Percentiles rank a stretch among this genome's conserved stretches.
Conservation (phyloP, 2,888 invertebrate species). For the Torymus aiolomorphi region DNA sequence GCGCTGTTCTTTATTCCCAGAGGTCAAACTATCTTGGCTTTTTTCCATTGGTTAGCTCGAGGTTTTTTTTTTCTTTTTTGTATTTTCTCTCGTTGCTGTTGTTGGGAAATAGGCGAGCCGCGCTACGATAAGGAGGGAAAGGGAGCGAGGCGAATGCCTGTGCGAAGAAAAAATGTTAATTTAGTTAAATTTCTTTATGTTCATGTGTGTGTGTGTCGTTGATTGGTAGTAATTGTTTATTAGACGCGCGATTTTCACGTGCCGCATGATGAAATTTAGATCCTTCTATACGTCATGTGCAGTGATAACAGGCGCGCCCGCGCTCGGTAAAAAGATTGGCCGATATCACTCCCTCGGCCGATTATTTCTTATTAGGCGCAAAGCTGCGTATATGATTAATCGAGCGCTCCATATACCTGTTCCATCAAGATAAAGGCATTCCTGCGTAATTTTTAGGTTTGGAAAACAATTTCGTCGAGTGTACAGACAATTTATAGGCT, state of each 20-base stretch:
- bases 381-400: conserved; percentile 25
- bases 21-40: neutral
- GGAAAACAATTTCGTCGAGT: conserved; percentile 26
- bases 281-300: conserved; percentile 25
- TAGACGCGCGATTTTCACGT: too few relatives aligned
- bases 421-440: conserved; percentile 32
- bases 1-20: conserved; percentile 1
- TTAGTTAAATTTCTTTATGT: too few relatives aligned
- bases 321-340: neutral
- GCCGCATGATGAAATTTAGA: conserved; percentile 36
- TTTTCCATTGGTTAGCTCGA: too few relatives aligned
- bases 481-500: too few relatives aligned
- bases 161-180: too few relatives aligned
- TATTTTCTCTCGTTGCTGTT: too few relatives aligned
- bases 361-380: neutral
- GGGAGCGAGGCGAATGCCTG: too few relatives aligned
- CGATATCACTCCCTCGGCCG: neutral
- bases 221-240: too few relatives aligned
- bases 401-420: conserved; percentile 1
- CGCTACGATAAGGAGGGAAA: too few relatives aligned
- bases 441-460: conserved; percentile 6
- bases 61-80: too few relatives aligned
- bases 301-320: neutral
- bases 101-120: too few relatives aligned
- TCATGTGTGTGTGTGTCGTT: too few relatives aligned